Evolutionary conservation across 2,797 vertebrate genomes (phyloP).

Genomic region (Sarcoramphus papa): DNA sequence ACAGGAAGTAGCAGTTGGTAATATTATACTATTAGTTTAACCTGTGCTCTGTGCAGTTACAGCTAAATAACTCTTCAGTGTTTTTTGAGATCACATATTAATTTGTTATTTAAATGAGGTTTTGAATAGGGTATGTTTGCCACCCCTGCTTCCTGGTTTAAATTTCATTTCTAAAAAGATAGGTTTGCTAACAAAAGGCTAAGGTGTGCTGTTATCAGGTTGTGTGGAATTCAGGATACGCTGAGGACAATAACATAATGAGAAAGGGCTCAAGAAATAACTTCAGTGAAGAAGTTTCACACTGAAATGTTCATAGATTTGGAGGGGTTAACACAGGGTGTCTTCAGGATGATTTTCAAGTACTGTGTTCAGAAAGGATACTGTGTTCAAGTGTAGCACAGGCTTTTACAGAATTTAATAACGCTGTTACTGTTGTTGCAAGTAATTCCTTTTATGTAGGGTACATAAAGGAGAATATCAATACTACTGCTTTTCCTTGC

Average conservation of each 20-base stretch:
- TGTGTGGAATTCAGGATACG: neutral
- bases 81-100: neutral
- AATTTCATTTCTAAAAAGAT: neutral
- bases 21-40: neutral
- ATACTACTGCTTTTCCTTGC: neutral
- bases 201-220: neutral
- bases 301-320: neutral
- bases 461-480: neutral
- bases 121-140: rapidly evolving
- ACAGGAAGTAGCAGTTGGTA: neutral
- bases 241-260: neutral
- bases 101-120: neutral
- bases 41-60: neutral
- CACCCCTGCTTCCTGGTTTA: neutral
- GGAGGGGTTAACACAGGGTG: neutral
- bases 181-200: neutral
- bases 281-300: neutral
- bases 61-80: neutral
- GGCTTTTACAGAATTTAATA: neutral
- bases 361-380: neutral
- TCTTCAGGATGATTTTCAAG: neutral
- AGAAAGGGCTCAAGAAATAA: neutral
- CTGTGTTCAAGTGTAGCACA: neutral
- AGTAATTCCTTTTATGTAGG: neutral
- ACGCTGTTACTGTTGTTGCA: neutral